phyloP scores from a whole-genome alignment of 2,888 invertebrate species.

The Tipula confusa region DNA sequence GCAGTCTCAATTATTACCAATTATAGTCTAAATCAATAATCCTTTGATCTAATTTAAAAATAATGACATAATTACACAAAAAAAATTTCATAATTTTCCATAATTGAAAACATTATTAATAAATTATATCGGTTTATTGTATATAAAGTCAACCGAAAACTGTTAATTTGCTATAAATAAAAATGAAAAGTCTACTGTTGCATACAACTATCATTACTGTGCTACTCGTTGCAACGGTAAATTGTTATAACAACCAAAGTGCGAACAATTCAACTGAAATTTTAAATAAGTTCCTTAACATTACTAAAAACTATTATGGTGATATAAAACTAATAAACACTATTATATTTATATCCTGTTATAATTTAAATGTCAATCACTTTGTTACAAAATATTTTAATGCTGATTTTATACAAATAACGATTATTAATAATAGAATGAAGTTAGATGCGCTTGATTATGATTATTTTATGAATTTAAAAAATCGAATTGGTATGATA shows the following conservation, averaged over 20 bases:
- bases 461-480: not conserved
- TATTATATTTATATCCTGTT: not conserved
- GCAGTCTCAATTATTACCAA: no score
- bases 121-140: not conserved
- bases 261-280: not conserved
- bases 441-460: not conserved
- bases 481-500: not conserved
- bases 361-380: not conserved
- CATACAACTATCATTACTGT: not conserved
- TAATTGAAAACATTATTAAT: not conserved
- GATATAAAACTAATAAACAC: not conserved
- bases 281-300: not conserved
- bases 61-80: not conserved
- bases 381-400: not conserved
- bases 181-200: not conserved
- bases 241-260: not conserved
- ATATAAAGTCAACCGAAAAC: not conserved
- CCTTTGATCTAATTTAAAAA: not conserved
- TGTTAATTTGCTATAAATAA: not conserved
- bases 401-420: not conserved
- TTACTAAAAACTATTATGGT: not conserved
- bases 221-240: not conserved
- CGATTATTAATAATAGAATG: not conserved
- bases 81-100: not conserved
- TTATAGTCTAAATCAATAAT: not conserved